Conservation (phyloP, 2,113 vertebrate genomes). For the Empidonax traillii region DNA sequence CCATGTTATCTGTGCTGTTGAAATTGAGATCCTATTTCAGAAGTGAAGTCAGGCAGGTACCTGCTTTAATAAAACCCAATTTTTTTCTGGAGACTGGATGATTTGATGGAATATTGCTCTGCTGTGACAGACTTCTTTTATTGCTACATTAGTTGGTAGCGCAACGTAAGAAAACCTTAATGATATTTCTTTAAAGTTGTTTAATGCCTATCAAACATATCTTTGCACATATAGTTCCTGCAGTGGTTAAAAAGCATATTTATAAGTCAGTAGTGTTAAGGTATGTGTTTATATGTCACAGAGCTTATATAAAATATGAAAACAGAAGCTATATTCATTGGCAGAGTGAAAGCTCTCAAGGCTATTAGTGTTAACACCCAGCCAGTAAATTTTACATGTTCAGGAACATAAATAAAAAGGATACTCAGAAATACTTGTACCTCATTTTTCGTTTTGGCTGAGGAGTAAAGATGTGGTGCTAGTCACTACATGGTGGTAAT, state of each 20-base stretch:
- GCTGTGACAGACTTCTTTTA: not conserved
- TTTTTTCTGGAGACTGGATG: not conserved
- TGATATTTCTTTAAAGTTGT: not conserved
- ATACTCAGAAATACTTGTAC: slow-evolving; percentile 32
- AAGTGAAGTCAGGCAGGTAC: not conserved
- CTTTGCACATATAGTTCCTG: slow-evolving; percentile 20
- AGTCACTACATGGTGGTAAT: not conserved
- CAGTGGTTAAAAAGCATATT: slow-evolving; percentile 13
- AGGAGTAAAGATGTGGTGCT: not conserved
- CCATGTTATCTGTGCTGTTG: not conserved
- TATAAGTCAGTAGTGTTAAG: slow-evolving; percentile 26
- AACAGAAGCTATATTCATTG: slow-evolving; percentile 62
- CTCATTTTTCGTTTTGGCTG: slow-evolving; percentile 23
- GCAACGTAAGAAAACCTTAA: not conserved
- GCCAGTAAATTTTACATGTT: slow-evolving; percentile 43
- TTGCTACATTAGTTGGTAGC: not conserved
- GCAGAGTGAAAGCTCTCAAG: slow-evolving; percentile 48
- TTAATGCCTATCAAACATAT: slow-evolving; percentile 16
- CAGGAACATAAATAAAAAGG: slow-evolving; percentile 18
- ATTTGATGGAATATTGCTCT: not conserved
- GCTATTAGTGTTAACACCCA: slow-evolving; percentile 50
- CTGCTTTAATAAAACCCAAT: not conserved
- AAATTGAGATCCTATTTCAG: not conserved
- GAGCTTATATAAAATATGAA: slow-evolving; percentile 48
- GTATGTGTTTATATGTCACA: slow-evolving; percentile 60